These are phyloP conservation scores for Teinopalpus imperialis DNA, from an alignment of 2,888 invertebrate genomes.

Conservation along the genomic window DNA sequence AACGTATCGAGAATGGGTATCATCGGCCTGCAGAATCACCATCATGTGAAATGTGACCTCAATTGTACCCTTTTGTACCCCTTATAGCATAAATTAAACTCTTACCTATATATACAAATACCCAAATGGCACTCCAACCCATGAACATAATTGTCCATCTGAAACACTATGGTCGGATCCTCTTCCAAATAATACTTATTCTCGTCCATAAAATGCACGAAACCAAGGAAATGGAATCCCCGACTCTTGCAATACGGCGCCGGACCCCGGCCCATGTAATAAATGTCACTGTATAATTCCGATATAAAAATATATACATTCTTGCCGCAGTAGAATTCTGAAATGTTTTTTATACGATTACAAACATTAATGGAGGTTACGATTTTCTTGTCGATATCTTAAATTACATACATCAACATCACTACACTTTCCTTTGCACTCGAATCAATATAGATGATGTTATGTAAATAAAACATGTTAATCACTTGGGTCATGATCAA, in stretches of 20 bases:
- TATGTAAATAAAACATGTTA: too few relatives aligned
- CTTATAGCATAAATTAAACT: too few relatives aligned
- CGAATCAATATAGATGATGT: too few relatives aligned
- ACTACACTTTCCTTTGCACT: too few relatives aligned
- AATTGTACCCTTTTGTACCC: too few relatives aligned
- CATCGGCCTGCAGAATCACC: too few relatives aligned
- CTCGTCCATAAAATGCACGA: slow-evolving; percentile 66
- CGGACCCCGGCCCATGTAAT: slow-evolving; percentile 61
- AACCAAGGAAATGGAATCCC: slow-evolving; percentile 68
- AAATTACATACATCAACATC: too few relatives aligned
- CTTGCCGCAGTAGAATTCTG: slow-evolving; percentile 71
- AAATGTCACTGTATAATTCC: slow-evolving; percentile 69
- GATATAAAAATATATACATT: slow-evolving; percentile 70
- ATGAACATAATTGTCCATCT: slow-evolving; percentile 68
- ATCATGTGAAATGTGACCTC: too few relatives aligned
- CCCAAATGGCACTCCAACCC: slow-evolving; percentile 68
- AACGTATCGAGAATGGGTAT: too few relatives aligned
- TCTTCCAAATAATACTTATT: slow-evolving; percentile 62
- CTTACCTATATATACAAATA: slow-evolving; percentile 66
- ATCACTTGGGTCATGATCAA: too few relatives aligned
- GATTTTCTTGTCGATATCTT: too few relatives aligned
- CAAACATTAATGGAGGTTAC: too few relatives aligned
- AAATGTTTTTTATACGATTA: slow-evolving; percentile 27
- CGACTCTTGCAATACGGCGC: slow-evolving; percentile 62
- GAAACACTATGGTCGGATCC: slow-evolving; percentile 62